Percentiles rank a stretch among this genome's conserved stretches.
These are phyloP conservation scores for Leptothorax acervorum DNA, from an alignment of 2,888 invertebrate genomes.

Conservation along the genomic window DNA sequence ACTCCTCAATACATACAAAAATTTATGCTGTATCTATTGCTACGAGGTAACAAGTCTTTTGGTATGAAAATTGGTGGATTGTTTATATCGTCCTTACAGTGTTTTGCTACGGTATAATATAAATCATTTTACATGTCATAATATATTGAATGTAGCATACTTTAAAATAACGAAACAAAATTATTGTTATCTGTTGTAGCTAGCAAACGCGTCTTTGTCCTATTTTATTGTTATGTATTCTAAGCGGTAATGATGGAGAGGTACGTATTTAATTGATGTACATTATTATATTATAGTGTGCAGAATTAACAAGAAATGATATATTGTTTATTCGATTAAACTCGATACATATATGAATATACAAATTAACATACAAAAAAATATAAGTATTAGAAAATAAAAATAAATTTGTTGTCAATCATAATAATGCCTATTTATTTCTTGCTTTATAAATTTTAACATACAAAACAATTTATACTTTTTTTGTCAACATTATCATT, in stretches of 20 bases:
- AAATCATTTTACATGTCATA: background rate
- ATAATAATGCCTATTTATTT: background rate
- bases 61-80: background rate
- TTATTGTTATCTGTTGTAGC: background rate
- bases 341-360: background rate
- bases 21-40: background rate
- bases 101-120: background rate
- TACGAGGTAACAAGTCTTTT: conserved; percentile 11
- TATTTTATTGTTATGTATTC: conserved; percentile 19
- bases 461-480: background rate
- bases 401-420: background rate
- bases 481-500: too few relatives aligned
- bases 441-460: background rate
- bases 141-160: background rate
- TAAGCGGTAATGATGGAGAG: background rate
- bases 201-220: background rate
- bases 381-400: background rate
- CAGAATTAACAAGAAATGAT: background rate
- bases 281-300: background rate
- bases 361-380: background rate
- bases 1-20: background rate
- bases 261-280: background rate
- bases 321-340: background rate
- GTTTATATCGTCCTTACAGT: background rate
- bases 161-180: background rate